Evolutionary conservation across 2,797 vertebrate genomes (phyloP), one percentile per base, ranked within the genome.

Genomic region (Neopelma chrysocephalum): DNA sequence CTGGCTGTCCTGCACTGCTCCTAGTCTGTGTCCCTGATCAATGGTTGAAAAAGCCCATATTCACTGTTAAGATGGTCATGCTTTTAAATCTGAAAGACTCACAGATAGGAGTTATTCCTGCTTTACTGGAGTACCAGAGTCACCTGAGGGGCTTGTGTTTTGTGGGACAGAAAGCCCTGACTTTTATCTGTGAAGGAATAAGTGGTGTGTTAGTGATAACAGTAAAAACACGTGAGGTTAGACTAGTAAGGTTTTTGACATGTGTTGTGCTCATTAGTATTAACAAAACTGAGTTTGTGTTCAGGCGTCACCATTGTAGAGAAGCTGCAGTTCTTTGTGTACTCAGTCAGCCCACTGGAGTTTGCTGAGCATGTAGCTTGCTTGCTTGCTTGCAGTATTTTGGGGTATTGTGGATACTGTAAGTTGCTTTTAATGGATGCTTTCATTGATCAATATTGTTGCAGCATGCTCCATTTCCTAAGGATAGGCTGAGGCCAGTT

Each of bases 11-110:
- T 85, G 48, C 14, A 31, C 6, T 71, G 32, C 20, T 91, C 31
- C 71, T 62, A 53, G 15, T 20, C 27, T 40, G 10, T 72, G 11
- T 65, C 51, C 20, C 48, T 88, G 40, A 69, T 45, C 65, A 25
- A 4, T 20, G 62, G 26, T 0, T 71, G 50, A 54, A 92, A 86
- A 93, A 64, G 22, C 32, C 10, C 8, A 9, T 48, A 19, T 26
- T 70, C 0, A 1, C 43, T 14, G 9, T 81, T 82, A 31, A 0
- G 3, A 11, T 40, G 6, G 36, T 69, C 21, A 34, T 1, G 0
- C 61, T 86, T 86, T 81, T 81, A 53, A 65, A 42, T 64, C 29
- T 60, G 22, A 62, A 82, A 80, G n/a, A 60, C 12, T 71, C 9
- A 11, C 2, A 68, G 15, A 29, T 2, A 51, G 34, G 62, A 57